Evolutionary conservation across 2,113 vertebrate genomes (phyloP).

Genomic region (Dasyornis broadbenti): DNA sequence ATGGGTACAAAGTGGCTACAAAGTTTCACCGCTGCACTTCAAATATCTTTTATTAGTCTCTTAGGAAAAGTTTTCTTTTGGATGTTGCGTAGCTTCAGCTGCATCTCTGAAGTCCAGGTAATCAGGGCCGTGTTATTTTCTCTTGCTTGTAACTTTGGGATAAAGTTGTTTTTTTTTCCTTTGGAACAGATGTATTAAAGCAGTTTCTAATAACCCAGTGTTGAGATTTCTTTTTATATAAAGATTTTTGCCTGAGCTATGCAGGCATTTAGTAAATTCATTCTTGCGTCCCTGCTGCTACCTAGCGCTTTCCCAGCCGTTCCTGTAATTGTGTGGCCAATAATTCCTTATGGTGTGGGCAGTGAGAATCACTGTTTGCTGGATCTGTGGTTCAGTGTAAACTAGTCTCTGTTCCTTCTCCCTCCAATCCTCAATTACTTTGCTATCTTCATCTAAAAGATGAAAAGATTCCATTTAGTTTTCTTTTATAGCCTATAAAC

Average conservation of each 20-base stretch:
- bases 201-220: neutral
- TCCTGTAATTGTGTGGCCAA: neutral
- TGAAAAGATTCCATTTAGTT: neutral
- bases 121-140: neutral
- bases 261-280: neutral
- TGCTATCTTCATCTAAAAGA: neutral
- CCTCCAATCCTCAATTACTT: neutral
- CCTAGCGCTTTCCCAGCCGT: neutral
- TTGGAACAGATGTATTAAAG: neutral
- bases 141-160: neutral
- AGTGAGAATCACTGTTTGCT: neutral
- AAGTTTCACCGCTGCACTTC: neutral
- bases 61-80: neutral
- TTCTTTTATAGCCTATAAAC: neutral
- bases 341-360: neutral
- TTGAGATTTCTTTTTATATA: neutral
- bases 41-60: neutral
- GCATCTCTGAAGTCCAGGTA: neutral
- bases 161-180: neutral
- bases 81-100: neutral
- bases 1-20: neutral
- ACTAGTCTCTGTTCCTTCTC: neutral
- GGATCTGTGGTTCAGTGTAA: neutral
- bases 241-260: neutral
- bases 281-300: neutral